Percentiles rank a stretch among this genome's conserved stretches.
phyloP scores from a whole-genome alignment of 1,140 invertebrate genomes.

The Drosophila neocordata region DNA sequence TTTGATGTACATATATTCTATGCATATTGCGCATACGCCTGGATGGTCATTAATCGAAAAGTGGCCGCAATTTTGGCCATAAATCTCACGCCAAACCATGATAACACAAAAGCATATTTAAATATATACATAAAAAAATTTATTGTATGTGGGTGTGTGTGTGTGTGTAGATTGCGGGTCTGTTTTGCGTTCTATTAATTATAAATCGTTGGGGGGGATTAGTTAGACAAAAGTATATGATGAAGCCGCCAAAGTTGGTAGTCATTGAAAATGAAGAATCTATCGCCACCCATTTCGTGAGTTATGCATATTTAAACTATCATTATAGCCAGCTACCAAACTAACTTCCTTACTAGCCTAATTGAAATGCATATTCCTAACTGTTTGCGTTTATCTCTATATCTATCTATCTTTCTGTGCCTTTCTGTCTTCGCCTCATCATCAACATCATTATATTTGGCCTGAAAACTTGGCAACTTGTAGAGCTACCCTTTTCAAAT shows the following conservation, averaged over 20 bases:
- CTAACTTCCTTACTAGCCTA: constrained; percentile 19
- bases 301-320: background rate
- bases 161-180: constrained; percentile 17
- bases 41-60: constrained; percentile 61
- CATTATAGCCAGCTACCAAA: background rate
- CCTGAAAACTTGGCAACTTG: constrained; percentile 2
- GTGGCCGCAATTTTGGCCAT: constrained; percentile 58
- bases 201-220: constrained; percentile 54
- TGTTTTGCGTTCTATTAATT: constrained; percentile 59
- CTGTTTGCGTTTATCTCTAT: constrained; percentile 4
- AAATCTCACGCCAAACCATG: constrained; percentile 52
- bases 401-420: constrained; percentile 18
- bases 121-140: constrained; percentile 28
- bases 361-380: constrained; percentile 28
- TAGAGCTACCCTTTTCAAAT: constrained; percentile 8
- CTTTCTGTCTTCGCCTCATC: background rate
- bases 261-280: background rate
- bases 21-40: constrained; percentile 49
- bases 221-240: constrained; percentile 30
- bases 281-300: background rate
- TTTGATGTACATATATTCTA: constrained; percentile 17
- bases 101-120: constrained; percentile 46
- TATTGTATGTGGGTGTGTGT: constrained; percentile 15
- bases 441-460: background rate
- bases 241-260: constrained; percentile 14